phyloP scores from a whole-genome alignment of 2,888 invertebrate species.

The Leptopterna dolabrata region DNA sequence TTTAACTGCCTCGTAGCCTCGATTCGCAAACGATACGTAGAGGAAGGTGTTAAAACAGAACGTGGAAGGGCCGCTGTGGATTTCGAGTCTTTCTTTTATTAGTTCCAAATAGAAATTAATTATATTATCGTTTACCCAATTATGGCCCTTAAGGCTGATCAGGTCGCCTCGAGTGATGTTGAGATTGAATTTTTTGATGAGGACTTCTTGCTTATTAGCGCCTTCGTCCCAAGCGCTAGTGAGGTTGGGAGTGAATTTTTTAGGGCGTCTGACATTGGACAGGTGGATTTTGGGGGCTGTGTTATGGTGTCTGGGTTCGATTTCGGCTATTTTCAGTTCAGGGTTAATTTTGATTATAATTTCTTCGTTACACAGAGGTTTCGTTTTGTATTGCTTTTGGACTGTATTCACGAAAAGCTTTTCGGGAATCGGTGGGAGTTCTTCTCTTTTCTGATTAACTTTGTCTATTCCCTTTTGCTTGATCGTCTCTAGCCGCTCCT shows the following conservation, averaged over 20 bases:
- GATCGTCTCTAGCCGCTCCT: neutral
- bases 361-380: neutral
- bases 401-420: conserved; percentile 1
- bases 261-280: neutral
- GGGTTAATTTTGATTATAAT: neutral
- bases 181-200: neutral
- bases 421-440: neutral
- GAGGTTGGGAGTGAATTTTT: neutral
- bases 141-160: neutral
- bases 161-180: conserved; percentile 9
- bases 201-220: neutral
- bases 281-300: conserved; percentile 21
- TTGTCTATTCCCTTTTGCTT: conserved; percentile 8
- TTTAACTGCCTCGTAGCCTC: conserved; percentile 27
- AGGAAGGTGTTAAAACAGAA: conserved; percentile 15
- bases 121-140: conserved; percentile 30
- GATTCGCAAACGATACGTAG: neutral
- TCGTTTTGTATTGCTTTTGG: conserved; percentile 11
- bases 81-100: neutral
- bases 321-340: neutral
- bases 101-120: neutral
- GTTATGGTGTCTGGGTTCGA: conserved; percentile 33
- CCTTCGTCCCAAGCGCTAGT: neutral
- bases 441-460: neutral
- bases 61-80: neutral